Conservation (phyloP, 1,140 invertebrate species). For the Bacillus rossius region DNA sequence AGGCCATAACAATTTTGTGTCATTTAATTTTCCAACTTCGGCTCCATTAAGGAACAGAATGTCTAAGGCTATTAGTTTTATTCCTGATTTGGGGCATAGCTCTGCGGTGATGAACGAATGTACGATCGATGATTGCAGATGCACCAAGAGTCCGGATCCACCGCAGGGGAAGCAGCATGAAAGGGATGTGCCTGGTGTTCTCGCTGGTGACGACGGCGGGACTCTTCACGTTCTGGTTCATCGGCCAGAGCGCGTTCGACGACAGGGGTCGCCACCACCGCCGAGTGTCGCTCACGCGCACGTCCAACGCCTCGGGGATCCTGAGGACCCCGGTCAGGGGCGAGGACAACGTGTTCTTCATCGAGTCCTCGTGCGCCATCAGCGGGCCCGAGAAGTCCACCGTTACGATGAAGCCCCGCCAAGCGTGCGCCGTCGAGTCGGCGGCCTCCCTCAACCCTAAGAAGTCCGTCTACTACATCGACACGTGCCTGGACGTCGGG, state of each 20-base stretch:
- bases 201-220: not conserved
- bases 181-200: no score
- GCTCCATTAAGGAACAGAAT: no score
- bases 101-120: no score
- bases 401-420: slow-evolving; percentile 41
- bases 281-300: not conserved
- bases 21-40: no score
- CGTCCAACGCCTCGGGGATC: no score
- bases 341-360: not conserved
- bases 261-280: not conserved
- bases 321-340: not conserved
- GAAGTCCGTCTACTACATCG: slow-evolving; percentile 49
- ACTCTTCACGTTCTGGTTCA: not conserved
- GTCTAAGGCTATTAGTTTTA: no score
- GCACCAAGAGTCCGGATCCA: no score
- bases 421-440: slow-evolving; percentile 63
- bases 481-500: slow-evolving; percentile 32
- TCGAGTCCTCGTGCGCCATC: not conserved
- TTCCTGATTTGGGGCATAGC: no score
- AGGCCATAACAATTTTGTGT: no score
- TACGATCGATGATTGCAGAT: no score
- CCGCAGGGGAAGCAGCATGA: no score
- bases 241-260: not conserved
- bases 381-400: not conserved
- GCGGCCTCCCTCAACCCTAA: slow-evolving; percentile 55